Evolutionary conservation across 1,140 invertebrate genomes (phyloP), one percentile per base, ranked within the genome.

Genomic region (Lysiphlebus fabarum): DNA sequence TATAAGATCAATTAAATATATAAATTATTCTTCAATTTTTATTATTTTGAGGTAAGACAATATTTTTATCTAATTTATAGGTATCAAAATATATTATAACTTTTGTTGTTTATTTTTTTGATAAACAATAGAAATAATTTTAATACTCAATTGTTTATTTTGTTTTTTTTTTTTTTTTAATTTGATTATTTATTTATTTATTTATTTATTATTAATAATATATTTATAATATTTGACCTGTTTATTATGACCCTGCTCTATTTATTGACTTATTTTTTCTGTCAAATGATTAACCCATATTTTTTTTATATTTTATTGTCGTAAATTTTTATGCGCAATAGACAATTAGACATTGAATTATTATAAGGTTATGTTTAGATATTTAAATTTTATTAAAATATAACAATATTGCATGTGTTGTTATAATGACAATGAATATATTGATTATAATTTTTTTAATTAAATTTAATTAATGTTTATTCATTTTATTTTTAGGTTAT

Each of bases 211-310:
- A n/a, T 36, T 55, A 3, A 5, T 51, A 38, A 1, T 11, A 12
- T 37, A 51, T 38, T 51, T 36, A 51, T 34, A 36, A 37, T 33
- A n/a, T 14, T 26, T 26, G 17, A 26, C 17, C 17, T 26, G 17
- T 26, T 26, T 26, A 26, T 4, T 4, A 26, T 26, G 17, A 4
- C 17, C 17, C 17, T 51, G 49, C 14, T 49, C 9, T 36, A 38
- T 51, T 51, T 51, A 51, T 37, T 34, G 11, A n/a, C 5, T 51
- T 26, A 26, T 26, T 26, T 4, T 6, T 4, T n/a, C 36, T 36
- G 33, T 4, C 10, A 40, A 40, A 44, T 49, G 40, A 57, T 57
- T 57, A 57, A 57, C 55, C 55, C 49, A 57, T 10, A 57, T 57
- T 57, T 51, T 51, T 6, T 9, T 14, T 26, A 8, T n/a, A 2